Evolutionary conservation across 2,113 vertebrate species (phyloP).

Genomic region (Eptesicus fuscus): DNA sequence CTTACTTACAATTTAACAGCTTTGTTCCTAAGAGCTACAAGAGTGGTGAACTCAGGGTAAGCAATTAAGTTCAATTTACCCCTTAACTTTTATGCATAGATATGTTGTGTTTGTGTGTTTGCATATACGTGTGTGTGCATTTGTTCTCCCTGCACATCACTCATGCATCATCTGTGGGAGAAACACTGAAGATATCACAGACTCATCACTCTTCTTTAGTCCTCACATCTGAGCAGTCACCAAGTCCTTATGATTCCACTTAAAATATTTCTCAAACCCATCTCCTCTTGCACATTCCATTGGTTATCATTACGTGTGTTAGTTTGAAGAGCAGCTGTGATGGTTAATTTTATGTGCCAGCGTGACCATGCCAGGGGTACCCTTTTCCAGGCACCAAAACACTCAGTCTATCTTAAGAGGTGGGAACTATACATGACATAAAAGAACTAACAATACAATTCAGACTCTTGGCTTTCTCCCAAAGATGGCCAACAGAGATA

Average conservation of each 20-base stretch:
- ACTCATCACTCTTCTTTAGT: neutral
- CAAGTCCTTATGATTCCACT: neutral
- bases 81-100: neutral
- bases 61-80: neutral
- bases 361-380: no score
- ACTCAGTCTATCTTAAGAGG: neutral
- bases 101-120: neutral
- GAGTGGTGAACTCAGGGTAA: neutral
- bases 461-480: constrained; percentile 7
- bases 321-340: neutral
- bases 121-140: neutral
- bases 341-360: neutral
- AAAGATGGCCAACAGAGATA: neutral
- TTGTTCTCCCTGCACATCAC: neutral
- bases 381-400: neutral
- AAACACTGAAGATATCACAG: neutral
- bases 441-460: neutral
- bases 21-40: neutral
- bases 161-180: neutral
- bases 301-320: neutral
- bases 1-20: neutral
- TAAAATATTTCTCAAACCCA: neutral
- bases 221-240: neutral
- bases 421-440: neutral
- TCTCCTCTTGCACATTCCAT: neutral